Percentiles rank a stretch among this genome's conserved stretches.
Evolutionary conservation across 2,888 invertebrate species (phyloP).

Genomic region (Calameuta idolon): DNA sequence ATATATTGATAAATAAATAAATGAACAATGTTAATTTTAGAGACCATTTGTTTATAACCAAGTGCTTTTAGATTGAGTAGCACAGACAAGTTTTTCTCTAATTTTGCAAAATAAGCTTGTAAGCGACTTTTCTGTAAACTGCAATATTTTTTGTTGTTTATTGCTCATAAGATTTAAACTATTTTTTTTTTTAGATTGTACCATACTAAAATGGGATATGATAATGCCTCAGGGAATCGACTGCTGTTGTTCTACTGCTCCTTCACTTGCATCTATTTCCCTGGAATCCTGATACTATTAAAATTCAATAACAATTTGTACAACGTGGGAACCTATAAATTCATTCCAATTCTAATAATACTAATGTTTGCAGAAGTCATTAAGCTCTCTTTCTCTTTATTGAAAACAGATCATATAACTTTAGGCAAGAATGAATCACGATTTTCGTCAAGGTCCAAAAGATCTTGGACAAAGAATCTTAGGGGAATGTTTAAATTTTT

Average conservation of each 20-base stretch:
- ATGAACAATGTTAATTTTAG: neutral
- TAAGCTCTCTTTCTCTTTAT: slow-evolving; percentile 65
- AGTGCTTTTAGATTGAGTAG: neutral
- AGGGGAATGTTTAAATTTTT: slow-evolving; percentile 70
- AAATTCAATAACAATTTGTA: slow-evolving; percentile 72
- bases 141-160: neutral
- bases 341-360: slow-evolving; percentile 61
- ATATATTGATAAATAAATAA: neutral
- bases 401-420: slow-evolving; percentile 45
- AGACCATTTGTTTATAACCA: neutral
- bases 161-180: neutral
- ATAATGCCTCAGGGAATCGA: slow-evolving; percentile 45
- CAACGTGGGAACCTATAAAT: slow-evolving; percentile 71
- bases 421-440: slow-evolving; percentile 57
- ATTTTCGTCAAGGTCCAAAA: slow-evolving; percentile 64
- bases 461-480: slow-evolving; percentile 65
- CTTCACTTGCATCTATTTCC: slow-evolving; percentile 74
- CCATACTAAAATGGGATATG: slow-evolving; percentile 33
- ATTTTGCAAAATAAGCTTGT: neutral
- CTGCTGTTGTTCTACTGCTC: slow-evolving; percentile 68
- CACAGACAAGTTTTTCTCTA: neutral
- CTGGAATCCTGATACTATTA: slow-evolving; percentile 71
- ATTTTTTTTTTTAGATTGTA: neutral
- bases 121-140: neutral
- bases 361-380: slow-evolving; percentile 70